Evolutionary conservation across 1,140 invertebrate species (phyloP).

Genomic region (Venturia canescens): DNA sequence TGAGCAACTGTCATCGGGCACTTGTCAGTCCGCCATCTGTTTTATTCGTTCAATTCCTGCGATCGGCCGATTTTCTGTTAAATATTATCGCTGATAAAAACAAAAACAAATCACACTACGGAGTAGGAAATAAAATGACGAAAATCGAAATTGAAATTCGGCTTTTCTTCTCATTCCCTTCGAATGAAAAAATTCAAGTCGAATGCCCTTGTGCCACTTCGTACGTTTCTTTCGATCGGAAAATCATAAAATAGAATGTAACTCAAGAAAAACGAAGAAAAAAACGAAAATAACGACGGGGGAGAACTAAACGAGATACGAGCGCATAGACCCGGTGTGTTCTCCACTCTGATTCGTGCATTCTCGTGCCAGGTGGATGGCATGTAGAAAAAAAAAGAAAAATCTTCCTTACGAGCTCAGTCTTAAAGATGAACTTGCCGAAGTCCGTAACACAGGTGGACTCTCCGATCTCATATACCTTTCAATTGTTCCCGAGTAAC

Average conservation of each 20-base stretch:
- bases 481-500: not conserved
- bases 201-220: not conserved
- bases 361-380: not conserved
- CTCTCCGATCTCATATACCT: not conserved
- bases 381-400: not conserved
- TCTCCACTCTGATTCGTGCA: constrained; percentile 23
- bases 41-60: too few relatives aligned
- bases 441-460: constrained; percentile 8
- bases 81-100: too few relatives aligned
- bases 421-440: constrained; percentile 28
- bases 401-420: not conserved
- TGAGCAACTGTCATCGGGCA: too few relatives aligned
- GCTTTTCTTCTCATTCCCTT: not conserved
- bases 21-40: too few relatives aligned
- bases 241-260: constrained; percentile 15
- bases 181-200: not conserved
- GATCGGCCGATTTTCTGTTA: too few relatives aligned
- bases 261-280: not conserved
- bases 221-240: not conserved
- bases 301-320: not conserved
- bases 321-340: not conserved
- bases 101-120: too few relatives aligned
- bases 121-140: too few relatives aligned
- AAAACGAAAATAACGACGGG: not conserved
- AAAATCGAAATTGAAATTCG: not conserved